A percentile compares a stretch with the other conserved stretches of the same genome.
Conservation (phyloP, 1,140 invertebrate genomes). For the Xylocopa sonorina region DNA sequence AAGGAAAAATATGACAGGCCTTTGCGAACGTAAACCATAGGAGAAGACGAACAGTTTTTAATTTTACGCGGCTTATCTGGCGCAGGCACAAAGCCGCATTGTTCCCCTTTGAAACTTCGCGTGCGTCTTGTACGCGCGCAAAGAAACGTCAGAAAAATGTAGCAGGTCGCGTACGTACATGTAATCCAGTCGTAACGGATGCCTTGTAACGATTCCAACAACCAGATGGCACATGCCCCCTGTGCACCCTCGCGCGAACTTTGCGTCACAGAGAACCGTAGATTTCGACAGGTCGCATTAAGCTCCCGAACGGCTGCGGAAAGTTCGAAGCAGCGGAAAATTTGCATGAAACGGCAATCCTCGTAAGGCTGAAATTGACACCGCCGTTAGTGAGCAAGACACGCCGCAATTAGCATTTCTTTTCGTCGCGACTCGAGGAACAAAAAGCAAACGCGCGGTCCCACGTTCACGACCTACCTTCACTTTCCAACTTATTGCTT, state of each 20-base stretch:
- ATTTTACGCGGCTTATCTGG: constrained; percentile 3
- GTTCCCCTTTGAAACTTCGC: constrained; percentile 15
- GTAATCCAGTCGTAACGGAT: neutral
- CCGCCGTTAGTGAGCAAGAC: neutral
- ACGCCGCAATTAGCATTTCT: constrained; percentile 16
- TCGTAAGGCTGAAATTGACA: neutral
- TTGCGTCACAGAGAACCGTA: neutral
- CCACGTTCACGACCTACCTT: constrained; percentile 8
- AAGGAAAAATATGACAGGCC: neutral
- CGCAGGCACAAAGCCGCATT: neutral
- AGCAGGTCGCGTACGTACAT: neutral
- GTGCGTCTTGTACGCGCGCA: neutral
- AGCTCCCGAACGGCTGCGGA: too few species aligned
- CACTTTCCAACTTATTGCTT: constrained; percentile 12
- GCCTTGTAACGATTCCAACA: constrained; percentile 7
- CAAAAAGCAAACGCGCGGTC: neutral
- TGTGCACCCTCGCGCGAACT: neutral
- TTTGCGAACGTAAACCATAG: neutral
- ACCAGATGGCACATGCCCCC: neutral
- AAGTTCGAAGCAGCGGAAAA: neutral
- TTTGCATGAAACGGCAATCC: neutral
- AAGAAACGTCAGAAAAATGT: neutral
- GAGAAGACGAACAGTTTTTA: neutral
- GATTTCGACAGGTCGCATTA: too few species aligned
- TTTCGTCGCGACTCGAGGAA: neutral